Evolutionary conservation across 2,797 vertebrate species (phyloP).

Genomic region (Semotilus atromaculatus): DNA sequence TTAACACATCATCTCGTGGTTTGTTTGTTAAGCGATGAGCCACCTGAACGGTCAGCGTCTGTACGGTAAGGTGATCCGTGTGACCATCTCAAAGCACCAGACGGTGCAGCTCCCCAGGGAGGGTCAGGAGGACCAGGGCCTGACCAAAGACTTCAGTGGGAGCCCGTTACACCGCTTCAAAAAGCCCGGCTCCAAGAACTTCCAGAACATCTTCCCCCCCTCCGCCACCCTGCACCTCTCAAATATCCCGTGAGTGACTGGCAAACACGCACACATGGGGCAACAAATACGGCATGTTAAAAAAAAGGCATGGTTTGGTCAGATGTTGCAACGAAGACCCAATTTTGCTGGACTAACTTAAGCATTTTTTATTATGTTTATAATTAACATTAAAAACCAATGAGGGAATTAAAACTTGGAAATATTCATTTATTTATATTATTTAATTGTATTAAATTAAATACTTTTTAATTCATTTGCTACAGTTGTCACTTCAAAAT

Average conservation of each 20-base stretch:
- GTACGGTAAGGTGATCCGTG: slow-evolving; percentile 85
- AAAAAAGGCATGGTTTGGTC: neutral
- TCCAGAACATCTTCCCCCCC: slow-evolving; percentile 90
- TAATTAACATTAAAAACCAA: neutral
- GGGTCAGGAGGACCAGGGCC: slow-evolving; percentile 82
- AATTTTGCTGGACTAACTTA: neutral
- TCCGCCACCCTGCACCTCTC: slow-evolving; percentile 91
- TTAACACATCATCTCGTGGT: neutral
- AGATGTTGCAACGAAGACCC: neutral
- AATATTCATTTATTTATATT: neutral
- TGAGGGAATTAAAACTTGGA: neutral
- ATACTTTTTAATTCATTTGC: neutral
- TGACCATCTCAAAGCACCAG: slow-evolving; percentile 87
- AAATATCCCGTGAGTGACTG: slow-evolving; percentile 87
- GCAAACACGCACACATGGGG: neutral
- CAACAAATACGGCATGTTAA: neutral
- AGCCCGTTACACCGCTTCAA: slow-evolving; percentile 93
- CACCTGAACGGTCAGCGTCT: slow-evolving; percentile 89
- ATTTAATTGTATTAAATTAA: neutral
- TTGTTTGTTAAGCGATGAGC: slow-evolving; percentile 79
- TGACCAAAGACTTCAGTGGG: slow-evolving; percentile 89
- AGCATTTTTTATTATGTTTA: neutral
- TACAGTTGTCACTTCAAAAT: neutral
- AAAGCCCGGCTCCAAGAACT: slow-evolving; percentile 88
- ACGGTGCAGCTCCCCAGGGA: slow-evolving; percentile 85